phyloP scores from a whole-genome alignment of 2,888 invertebrate species.

The Therioaphis trifolii region DNA sequence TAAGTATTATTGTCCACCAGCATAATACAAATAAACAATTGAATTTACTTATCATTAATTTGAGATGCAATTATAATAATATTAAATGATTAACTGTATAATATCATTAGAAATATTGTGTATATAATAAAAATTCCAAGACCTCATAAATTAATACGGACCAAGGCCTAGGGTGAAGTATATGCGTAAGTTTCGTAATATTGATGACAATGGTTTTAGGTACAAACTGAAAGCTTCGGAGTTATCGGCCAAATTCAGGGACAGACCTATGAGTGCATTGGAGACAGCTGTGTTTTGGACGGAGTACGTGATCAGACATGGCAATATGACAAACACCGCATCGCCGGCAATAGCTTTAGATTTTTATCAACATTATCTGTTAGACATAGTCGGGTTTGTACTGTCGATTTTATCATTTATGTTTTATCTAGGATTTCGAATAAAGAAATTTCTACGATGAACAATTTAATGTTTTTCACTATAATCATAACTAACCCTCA shows the following conservation, averaged over 20 bases:
- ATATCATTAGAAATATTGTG: too few relatives aligned
- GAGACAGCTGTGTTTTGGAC: slow-evolving; percentile 52
- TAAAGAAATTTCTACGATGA: slow-evolving; percentile 6
- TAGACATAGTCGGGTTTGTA: background rate
- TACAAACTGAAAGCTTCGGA: slow-evolving; percentile 10
- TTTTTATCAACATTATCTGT: slow-evolving; percentile 34
- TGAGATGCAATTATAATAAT: too few relatives aligned
- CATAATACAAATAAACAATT: too few relatives aligned
- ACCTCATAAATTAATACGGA: too few relatives aligned
- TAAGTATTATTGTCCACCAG: too few relatives aligned
- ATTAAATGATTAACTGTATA: too few relatives aligned
- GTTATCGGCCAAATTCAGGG: slow-evolving; percentile 36
- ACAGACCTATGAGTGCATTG: slow-evolving; percentile 37
- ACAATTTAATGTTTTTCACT: background rate
- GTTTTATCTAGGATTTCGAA: background rate
- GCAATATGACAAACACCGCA: slow-evolving; percentile 1
- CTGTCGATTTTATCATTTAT: background rate
- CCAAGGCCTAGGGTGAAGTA: too few relatives aligned
- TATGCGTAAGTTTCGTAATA: too few relatives aligned
- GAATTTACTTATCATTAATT: too few relatives aligned
- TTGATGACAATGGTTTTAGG: slow-evolving; percentile 26
- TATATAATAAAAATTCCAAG: too few relatives aligned
- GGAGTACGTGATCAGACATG: slow-evolving; percentile 42
- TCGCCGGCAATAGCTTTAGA: slow-evolving; percentile 30
- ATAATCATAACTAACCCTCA: background rate